Evolutionary conservation across 2,888 invertebrate genomes (phyloP), one percentile per base, ranked within the genome.

Genomic region (Cremastobaeus sp.): DNA sequence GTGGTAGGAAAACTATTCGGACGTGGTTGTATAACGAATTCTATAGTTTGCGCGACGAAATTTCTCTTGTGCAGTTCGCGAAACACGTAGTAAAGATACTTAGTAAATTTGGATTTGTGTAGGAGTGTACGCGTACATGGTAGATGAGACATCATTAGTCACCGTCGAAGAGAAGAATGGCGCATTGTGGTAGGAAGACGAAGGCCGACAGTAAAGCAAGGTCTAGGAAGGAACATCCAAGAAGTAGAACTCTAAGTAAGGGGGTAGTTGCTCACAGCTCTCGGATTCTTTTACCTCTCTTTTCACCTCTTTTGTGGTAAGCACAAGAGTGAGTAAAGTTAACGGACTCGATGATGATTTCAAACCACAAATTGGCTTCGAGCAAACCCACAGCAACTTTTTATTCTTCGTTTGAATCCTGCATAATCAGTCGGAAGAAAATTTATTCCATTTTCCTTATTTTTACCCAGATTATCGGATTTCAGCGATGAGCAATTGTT

Each of bases 81-180:
- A 69, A 75, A 71, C 59, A 64, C 64, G 64, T 62, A 60, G 72
- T 60, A 76, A 65, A 62, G 73, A 74, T 74, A 74, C 74, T 74
- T 74, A 45, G 74, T 68, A 74, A 74, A 74, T 74, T 74, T 69
- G 74, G 74, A 69, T 74, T 74, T 74, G 69, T 74, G 69, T 74
- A 47, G 54, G 68, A 68, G 66, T 45, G 55, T 55, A 75, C 43
- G n/a, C n/a, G 65, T 71, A 68, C 55, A 72, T 76, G 71, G 69
- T 59, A 74, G 76, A 68, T 66, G 69, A 57, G 50, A 62, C 57
- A 76, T 81, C 82, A 80, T 85, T 82, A 84, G 83, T 85, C 84
- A 84, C 81, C 71, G 83, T 84, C 83, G 77, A 70, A 70, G 43
- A 76, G 79, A 81, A 84, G 83, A 84, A 83, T 82, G 76, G 79